Base-by-base conservation (phyloP, 2,797 vertebrate species). In the Hydrophis major region DNA sequence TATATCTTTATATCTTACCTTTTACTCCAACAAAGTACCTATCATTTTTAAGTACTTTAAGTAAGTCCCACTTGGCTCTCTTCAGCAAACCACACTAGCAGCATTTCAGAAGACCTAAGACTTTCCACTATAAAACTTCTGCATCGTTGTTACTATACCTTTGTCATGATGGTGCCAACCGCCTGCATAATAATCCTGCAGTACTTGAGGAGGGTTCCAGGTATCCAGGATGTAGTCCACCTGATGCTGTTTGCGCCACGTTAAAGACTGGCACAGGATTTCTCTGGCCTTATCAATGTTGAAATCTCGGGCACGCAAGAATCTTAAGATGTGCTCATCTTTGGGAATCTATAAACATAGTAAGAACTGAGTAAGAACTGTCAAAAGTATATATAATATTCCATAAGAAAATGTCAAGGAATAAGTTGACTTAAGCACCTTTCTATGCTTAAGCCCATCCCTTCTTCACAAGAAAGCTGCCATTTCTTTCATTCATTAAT, bases 161-260 rank as follows among this genome's bases (percentile, higher is more conserved):
- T 97, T 98, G 97, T 99, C 99, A 0, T 99, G 99, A 95, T 99
- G 99, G 96, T 99, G 99, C 99, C 99, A 99, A 95, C 99, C 99
- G 2, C 99, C 99, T 0, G 99, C 99, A 91, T 99, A 99, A 96
- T 98, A 99, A 96, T 99, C 99, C 89, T 98, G 98, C 4, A 99
- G 98, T 56, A 99, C 99, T 61, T 99, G 99, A 0, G 99, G 99
- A 4, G 99, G 98, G 92, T 94, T 98, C 99, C 99, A 99, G 57
- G 99, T 99, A 90, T 99, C 99, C 61, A 99, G 97, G 93, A 99
- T 98, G 94, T 99, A 99, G 96, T 99, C 99, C 88, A 99, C 99
- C 96, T 99, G 99, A 97, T 99, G 99, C 97, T 99, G 99, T 96
- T 99, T 99, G 69, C 99, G 98, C 99, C 99, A 99, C 0, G 99